Base-by-base conservation (phyloP, 2,113 vertebrate species). In the Nannobrachium achirus region DNA sequence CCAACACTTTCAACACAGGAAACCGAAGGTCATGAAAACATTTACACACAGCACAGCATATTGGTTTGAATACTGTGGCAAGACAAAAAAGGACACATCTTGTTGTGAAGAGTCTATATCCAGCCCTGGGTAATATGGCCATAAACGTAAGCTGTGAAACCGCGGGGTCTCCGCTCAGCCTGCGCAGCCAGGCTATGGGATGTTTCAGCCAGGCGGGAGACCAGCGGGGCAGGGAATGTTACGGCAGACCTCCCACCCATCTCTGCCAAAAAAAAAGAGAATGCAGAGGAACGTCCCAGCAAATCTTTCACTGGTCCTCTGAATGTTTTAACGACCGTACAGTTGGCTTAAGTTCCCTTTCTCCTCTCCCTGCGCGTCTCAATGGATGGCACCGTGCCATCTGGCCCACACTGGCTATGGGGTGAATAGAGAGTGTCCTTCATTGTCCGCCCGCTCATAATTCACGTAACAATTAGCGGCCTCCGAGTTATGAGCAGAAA, bases 351-450 rank as follows among this genome's bases (percentile, higher is more conserved):
- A 71, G 79, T 85, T 75, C 70, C 49, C 56, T 69, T 72, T 25
- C 55, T 66, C 62, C 66, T 82, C 81, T 83, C 71, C 56, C 60
- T 39, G 50, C 73, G 72, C 19, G 58, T 83, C 82, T 87, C 73
- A 87, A 86, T 69, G 83, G 78, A 78, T 91, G 91, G 86, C 84
- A 87, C 75, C 7, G 63, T 86, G 88, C 89, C 91, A 89, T 79
- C 81, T 88, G 88, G 84, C 81, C 76, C 45, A 10, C 60, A 76
- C 74, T 78, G 75, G 61, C 64, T 20, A 63, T 7, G 0, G 10
- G 74, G 71, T 70, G 80, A 88, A 88, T 74, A 77, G 46, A 84
- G 83, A 71, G 61, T 56, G 70, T 56, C 67, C 59, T 88, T 87
- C 63, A 82, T 81, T 84, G 88, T 85, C 81, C 78, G 39, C 0